A percentile compares a stretch with the other conserved stretches of the same genome.
Evolutionary conservation across 2,888 invertebrate genomes (phyloP).

Genomic region (Lathronympha strigana): DNA sequence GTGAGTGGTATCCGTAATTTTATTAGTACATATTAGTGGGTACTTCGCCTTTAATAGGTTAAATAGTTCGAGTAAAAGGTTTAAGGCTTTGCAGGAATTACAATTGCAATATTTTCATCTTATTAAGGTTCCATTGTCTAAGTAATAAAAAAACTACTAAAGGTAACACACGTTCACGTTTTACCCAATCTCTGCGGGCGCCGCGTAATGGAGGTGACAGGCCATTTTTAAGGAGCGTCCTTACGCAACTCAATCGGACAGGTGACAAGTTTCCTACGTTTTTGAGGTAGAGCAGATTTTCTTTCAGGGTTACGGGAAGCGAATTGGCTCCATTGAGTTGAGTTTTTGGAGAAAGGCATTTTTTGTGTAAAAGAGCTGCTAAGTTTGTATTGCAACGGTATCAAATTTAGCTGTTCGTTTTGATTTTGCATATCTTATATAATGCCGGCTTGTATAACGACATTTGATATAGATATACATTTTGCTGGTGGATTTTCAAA

Average conservation of each 20-base stretch:
- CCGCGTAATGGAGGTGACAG: constrained; percentile 50
- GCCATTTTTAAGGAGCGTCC: constrained; percentile 52
- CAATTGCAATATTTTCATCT: no score
- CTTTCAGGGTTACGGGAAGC: constrained; percentile 18
- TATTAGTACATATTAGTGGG: no score
- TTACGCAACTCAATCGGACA: constrained; percentile 58
- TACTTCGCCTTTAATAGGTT: no score
- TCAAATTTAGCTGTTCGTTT: neutral
- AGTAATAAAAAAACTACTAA: neutral
- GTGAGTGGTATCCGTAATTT: no score
- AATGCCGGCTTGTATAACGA: no score
- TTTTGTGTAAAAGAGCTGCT: neutral
- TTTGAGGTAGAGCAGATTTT: constrained; percentile 46
- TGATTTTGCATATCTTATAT: neutral
- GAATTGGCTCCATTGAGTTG: constrained; percentile 24
- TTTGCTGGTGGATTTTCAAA: no score
- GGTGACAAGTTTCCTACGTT: constrained; percentile 56
- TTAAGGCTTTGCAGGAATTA: no score
- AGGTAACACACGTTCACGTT: constrained; percentile 13
- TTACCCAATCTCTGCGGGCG: constrained; percentile 29
- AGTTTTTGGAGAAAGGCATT: constrained; percentile 4
- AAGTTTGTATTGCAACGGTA: neutral
- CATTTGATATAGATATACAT: no score
- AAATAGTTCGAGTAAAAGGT: no score
- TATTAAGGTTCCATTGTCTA: no score